Evolutionary conservation across 1,140 invertebrate genomes (phyloP).

Genomic region (Drosophila sp.): DNA sequence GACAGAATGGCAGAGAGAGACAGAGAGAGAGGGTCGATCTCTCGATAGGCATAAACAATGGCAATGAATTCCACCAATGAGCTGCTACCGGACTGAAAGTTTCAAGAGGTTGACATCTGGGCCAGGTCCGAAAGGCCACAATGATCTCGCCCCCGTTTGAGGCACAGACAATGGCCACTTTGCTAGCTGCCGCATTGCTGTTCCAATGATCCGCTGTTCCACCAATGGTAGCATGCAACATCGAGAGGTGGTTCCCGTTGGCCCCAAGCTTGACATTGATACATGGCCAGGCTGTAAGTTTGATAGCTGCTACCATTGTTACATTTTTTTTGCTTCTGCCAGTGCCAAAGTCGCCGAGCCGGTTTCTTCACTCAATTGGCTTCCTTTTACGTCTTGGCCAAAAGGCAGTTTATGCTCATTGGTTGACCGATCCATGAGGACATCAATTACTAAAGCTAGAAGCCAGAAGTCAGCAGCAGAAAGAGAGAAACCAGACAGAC

Average conservation of each 20-base stretch:
- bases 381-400: slow-evolving; percentile 32
- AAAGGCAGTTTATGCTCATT: slow-evolving; percentile 52
- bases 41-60: slow-evolving; percentile 62
- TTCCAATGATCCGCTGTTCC: slow-evolving; percentile 56
- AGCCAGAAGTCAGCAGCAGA: slow-evolving; percentile 1
- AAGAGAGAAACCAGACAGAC: slow-evolving; percentile 4
- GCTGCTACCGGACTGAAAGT: slow-evolving; percentile 47
- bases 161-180: slow-evolving; percentile 53
- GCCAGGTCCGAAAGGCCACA: slow-evolving; percentile 35
- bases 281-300: slow-evolving; percentile 71
- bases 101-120: slow-evolving; percentile 64
- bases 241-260: slow-evolving; percentile 49
- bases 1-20: too few species aligned
- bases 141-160: slow-evolving; percentile 32
- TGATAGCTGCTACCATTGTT: slow-evolving; percentile 79
- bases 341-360: slow-evolving; percentile 22
- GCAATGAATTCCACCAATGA: slow-evolving; percentile 57
- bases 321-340: slow-evolving; percentile 39
- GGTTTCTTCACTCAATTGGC: slow-evolving; percentile 48
- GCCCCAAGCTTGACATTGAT: slow-evolving; percentile 68
- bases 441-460: slow-evolving; percentile 36
- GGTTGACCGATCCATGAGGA: slow-evolving; percentile 37
- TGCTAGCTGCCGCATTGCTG: slow-evolving; percentile 23
- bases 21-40: slow-evolving; percentile 1
- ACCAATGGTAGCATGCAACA: slow-evolving; percentile 54